Evolutionary conservation across 2,888 invertebrate species (phyloP).

Genomic region (Reticulitermes lucifugus): DNA sequence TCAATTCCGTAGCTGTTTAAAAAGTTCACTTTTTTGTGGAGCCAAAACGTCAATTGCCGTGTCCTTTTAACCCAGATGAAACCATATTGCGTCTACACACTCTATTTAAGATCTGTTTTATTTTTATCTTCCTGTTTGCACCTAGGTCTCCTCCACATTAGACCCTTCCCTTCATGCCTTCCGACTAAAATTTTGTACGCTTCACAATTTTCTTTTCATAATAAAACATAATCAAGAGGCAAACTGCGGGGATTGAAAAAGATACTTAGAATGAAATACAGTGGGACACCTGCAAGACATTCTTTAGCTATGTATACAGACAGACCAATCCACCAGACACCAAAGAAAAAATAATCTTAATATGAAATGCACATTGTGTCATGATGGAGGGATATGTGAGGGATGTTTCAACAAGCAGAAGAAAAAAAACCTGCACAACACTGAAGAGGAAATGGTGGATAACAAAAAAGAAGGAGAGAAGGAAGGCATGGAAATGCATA

Average conservation of each 20-base stretch:
- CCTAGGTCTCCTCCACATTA: no score
- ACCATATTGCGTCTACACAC: no score
- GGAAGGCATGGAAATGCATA: slow-evolving; percentile 25
- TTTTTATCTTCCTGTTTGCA: no score
- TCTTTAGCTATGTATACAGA: slow-evolving; percentile 18
- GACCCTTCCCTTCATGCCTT: no score
- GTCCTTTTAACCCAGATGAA: no score
- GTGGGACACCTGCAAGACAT: slow-evolving; percentile 22
- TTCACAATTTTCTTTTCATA: not conserved
- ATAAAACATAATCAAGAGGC: slow-evolving; percentile 14
- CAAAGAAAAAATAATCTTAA: slow-evolving; percentile 20
- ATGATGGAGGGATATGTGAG: slow-evolving; percentile 22
- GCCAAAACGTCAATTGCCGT: no score
- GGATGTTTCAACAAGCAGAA: slow-evolving; percentile 26
- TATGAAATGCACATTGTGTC: slow-evolving; percentile 41
- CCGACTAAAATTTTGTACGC: no score
- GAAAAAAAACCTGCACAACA: not conserved
- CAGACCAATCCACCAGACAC: not conserved
- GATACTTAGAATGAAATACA: not conserved
- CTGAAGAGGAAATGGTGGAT: slow-evolving; percentile 32
- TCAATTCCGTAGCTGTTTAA: no score
- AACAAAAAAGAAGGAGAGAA: not conserved
- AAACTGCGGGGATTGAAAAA: not conserved
- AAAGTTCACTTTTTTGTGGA: no score
- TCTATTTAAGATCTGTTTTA: no score